Base-by-base conservation (phyloP, 2,113 vertebrate genomes). In the Corapipo altera region DNA sequence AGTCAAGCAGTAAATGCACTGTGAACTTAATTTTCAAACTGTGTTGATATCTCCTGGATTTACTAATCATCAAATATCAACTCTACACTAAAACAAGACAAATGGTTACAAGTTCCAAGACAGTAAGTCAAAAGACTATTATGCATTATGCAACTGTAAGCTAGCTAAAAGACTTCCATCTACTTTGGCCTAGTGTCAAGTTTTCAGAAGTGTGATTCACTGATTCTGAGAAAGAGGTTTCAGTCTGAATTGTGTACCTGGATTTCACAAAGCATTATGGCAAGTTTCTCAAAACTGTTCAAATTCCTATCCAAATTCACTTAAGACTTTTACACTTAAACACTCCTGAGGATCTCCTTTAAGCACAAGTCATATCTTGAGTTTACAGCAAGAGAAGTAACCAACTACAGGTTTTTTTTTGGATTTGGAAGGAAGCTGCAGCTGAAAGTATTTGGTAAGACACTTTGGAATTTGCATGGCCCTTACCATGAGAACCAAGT, bases 31-130 rank as follows among this genome's bases (percentile, higher is more conserved):
- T 92, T 93, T 96, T 90, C 51, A 52, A 84, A 83, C 78, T 84
- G 66, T 84, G 84, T 85, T 97, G 80, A 89, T 94, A 71, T 78
- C 55, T 75, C 15, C 39, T 78, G 93, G 91, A 93, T 97, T 95
- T 97, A 88, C 79, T 95, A 92, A 96, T 97, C 41, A 82, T 87
- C 62, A 3, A 81, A 87, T 59, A 91, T 62, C 71, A 70, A 57
- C 52, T 87, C 86, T 66, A 57, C 16, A 72, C 79, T 95, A 88
- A 84, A 86, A 69, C 65, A 85, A 97, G 74, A 83, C 48, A 52
- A n/a, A 75, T 23, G 51, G 55, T 69, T 86, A 74, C 32, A 89
- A 61, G 49, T 95, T 95, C 86, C 67, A 96, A 94, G 76, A 87
- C 44, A 88, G 81, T 93, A 91, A 91, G 41, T 91, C 43, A 78